Base-by-base conservation (phyloP, 2,888 invertebrate species). In the Saturnia japonica region DNA sequence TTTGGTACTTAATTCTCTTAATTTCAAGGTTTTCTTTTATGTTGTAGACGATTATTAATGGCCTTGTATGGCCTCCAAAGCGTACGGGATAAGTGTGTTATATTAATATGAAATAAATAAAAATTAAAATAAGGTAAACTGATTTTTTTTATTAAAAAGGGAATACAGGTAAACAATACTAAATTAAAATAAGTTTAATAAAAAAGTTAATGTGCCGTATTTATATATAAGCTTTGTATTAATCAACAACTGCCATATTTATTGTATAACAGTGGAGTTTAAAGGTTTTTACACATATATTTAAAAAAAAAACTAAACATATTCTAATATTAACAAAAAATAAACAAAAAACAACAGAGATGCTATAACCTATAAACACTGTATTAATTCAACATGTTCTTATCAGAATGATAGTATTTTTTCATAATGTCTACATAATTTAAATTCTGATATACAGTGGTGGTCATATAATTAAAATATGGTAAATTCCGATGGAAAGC, bases 341-440 rank as follows among this genome's bases (percentile, higher is more conserved):
- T 1, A 54, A 54, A 9, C 0, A 22, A 54, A 11, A 54, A 11
- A 54, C 11, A 22, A 54, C 22, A 22, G 54, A 7, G 9, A 1
- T 54, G n/a, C 2, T 54, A 9, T 54, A 54, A 8, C 1, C n/a
- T 54, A 54, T 34, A 9, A 54, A 22, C 11, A 54, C 22, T 22
- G 19, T 19, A 47, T 47, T 7, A 47, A n/a, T 19, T 47, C 4
- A 47, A 47, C 19, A 47, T 47, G 47, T 4, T 19, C 19, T 16
- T 54, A 54, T 54, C 22, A 54, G 9, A 22, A 54, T 22, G 54
- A 22, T 22, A 11, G 11, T n/a, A n/a, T n/a, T 22, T 54, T 54
- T 54, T 54, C 54, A 9, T 54, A 54, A 54, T 54, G 19, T 54
- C n/a, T 54, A n/a, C n/a, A n/a, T n/a, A 54, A 54, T 54, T 54